These are phyloP conservation scores for Tetheella fluctuosa DNA, from an alignment of 2,888 invertebrate species.

Conservation along the genomic window DNA sequence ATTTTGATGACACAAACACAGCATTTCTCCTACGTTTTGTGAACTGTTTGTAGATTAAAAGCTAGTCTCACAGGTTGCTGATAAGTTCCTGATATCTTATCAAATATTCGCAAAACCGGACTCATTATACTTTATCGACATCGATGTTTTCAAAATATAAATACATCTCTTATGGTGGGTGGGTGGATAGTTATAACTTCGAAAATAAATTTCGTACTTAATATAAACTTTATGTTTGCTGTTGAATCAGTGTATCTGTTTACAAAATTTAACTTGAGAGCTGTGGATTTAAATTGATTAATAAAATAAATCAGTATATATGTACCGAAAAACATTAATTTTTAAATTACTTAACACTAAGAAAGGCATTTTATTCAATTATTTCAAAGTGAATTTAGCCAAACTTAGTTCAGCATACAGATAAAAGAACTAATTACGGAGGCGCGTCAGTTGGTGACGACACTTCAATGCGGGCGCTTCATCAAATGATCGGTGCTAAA, in stretches of 20 bases:
- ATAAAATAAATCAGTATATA: not conserved
- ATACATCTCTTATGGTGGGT: not conserved
- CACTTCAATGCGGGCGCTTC: slow-evolving; percentile 14
- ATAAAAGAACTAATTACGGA: slow-evolving; percentile 11
- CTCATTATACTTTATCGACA: not conserved
- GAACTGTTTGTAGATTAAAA: too few relatives aligned
- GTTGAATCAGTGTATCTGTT: slow-evolving; percentile 31
- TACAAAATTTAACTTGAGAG: not conserved
- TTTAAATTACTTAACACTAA: not conserved
- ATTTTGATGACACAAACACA: too few relatives aligned
- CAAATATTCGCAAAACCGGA: too few relatives aligned
- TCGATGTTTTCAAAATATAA: too few relatives aligned
- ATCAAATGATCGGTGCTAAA: slow-evolving; percentile 5
- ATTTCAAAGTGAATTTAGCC: slow-evolving; percentile 5
- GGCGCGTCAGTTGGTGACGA: slow-evolving; percentile 8
- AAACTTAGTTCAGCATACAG: slow-evolving; percentile 8
- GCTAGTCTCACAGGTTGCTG: too few relatives aligned
- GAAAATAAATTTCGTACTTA: not conserved
- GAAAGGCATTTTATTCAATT: not conserved
- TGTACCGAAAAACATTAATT: not conserved
- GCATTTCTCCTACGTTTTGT: too few relatives aligned
- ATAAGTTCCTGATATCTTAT: too few relatives aligned
- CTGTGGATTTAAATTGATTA: too few relatives aligned
- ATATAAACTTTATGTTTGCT: not conserved
- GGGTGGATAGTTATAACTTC: not conserved